Percentiles rank a stretch among this genome's conserved stretches.
Conservation (phyloP, 2,888 invertebrate species). For the Phragmatobia fuliginosa region DNA sequence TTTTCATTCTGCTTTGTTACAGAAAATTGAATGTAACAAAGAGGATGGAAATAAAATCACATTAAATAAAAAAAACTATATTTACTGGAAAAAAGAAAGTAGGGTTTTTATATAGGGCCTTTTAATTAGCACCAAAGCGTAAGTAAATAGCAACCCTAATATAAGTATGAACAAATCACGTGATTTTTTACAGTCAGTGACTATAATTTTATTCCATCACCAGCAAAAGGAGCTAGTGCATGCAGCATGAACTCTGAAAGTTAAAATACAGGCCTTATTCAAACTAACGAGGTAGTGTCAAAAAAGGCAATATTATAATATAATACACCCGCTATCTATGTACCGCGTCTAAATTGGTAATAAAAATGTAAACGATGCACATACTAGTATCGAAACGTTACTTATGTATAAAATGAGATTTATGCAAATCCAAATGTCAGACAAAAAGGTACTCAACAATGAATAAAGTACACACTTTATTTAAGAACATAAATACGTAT, state of each 20-base stretch:
- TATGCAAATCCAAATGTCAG: not conserved
- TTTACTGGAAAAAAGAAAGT: too few species aligned
- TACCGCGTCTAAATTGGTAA: conserved; percentile 6
- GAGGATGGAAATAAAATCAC: too few species aligned
- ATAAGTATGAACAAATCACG: too few species aligned
- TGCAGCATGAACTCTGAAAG: not conserved
- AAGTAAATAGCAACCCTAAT: too few species aligned
- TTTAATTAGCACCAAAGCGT: too few species aligned
- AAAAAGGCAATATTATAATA: conserved; percentile 12
- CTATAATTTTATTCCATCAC: too few species aligned
- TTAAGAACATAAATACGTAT: not conserved
- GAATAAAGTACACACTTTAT: not conserved
- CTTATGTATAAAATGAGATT: not conserved
- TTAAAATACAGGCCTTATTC: conserved; percentile 10
- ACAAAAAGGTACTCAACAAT: not conserved
- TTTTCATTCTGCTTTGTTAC: not conserved
- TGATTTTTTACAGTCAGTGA: too few species aligned
- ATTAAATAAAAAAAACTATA: too few species aligned
- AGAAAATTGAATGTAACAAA: not conserved
- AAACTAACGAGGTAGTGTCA: conserved; percentile 9
- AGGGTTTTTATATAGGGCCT: too few species aligned
- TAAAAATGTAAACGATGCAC: not conserved
- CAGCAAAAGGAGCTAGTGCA: not conserved
- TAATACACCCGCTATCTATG: not conserved
- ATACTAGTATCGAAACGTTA: not conserved